Evolutionary conservation across 2,113 vertebrate species (phyloP).

Genomic region (Laticauda colubrina): DNA sequence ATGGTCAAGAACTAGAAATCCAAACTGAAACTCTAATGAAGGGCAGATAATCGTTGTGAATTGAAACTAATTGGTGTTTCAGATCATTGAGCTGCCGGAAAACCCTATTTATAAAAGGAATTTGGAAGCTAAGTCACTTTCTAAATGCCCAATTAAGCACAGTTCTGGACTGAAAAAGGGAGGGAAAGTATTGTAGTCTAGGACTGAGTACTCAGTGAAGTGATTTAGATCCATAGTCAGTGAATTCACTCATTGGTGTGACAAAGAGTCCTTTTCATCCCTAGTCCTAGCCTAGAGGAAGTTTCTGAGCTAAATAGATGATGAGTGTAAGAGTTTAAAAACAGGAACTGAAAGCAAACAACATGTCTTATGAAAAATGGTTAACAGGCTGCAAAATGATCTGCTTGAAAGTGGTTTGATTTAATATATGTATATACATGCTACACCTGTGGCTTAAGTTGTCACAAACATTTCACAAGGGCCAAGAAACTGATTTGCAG

Average conservation of each 20-base stretch:
- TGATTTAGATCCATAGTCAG: slow-evolving; percentile 50
- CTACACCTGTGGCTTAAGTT: slow-evolving; percentile 24
- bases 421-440: slow-evolving; percentile 12
- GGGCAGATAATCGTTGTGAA: slow-evolving; percentile 67
- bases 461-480: not conserved
- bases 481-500: not conserved
- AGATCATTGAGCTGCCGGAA: slow-evolving; percentile 67
- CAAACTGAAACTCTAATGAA: slow-evolving; percentile 65
- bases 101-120: slow-evolving; percentile 63
- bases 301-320: not conserved
- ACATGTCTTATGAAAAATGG: slow-evolving; percentile 21
- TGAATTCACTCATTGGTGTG: slow-evolving; percentile 50
- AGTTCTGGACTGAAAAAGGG: slow-evolving; percentile 46
- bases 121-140: slow-evolving; percentile 62
- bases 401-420: not conserved
- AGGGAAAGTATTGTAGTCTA: slow-evolving; percentile 46
- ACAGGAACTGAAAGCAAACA: slow-evolving; percentile 8
- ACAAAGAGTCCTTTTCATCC: slow-evolving; percentile 29
- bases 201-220: slow-evolving; percentile 42
- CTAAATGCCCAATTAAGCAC: slow-evolving; percentile 72
- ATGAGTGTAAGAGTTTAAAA: slow-evolving; percentile 6
- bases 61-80: slow-evolving; percentile 74
- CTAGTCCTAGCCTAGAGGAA: slow-evolving; percentile 15
- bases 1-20: slow-evolving; percentile 53
- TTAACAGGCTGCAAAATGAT: not conserved